These are phyloP conservation scores for Hypotaenidia okinawae DNA, from an alignment of 2,797 vertebrate genomes.

Conservation along the genomic window DNA sequence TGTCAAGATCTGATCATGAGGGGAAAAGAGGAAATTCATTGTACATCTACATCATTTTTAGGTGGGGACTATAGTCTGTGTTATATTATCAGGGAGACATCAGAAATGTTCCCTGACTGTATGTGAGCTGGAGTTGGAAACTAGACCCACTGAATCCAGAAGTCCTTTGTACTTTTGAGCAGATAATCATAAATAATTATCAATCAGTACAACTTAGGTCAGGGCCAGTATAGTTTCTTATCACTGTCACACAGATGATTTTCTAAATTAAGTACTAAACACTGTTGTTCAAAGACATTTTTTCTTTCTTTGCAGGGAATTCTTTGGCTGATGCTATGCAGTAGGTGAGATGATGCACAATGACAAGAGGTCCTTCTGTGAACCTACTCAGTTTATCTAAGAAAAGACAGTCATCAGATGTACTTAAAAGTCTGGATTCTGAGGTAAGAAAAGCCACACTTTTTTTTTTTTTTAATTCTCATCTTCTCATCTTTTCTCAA, in stretches of 20 bases:
- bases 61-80: neutral
- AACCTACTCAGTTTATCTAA: neutral
- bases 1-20: fast-evolving
- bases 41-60: neutral
- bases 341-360: neutral
- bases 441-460: neutral
- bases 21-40: neutral
- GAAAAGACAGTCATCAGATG: neutral
- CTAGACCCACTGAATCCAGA: fast-evolving
- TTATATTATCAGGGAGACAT: neutral
- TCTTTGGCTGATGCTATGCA: neutral
- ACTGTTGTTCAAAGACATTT: neutral
- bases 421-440: neutral
- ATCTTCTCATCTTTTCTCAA: neutral
- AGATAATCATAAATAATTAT: neutral
- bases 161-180: neutral
- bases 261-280: neutral
- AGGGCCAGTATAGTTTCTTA: neutral
- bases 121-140: neutral
- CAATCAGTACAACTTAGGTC: neutral
- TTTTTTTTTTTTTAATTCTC: neutral
- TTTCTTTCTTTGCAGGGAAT: neutral
- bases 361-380: neutral
- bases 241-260: neutral
- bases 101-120: neutral